phyloP scores from a whole-genome alignment of 2,113 vertebrate species.

The Sceloporus undulatus region DNA sequence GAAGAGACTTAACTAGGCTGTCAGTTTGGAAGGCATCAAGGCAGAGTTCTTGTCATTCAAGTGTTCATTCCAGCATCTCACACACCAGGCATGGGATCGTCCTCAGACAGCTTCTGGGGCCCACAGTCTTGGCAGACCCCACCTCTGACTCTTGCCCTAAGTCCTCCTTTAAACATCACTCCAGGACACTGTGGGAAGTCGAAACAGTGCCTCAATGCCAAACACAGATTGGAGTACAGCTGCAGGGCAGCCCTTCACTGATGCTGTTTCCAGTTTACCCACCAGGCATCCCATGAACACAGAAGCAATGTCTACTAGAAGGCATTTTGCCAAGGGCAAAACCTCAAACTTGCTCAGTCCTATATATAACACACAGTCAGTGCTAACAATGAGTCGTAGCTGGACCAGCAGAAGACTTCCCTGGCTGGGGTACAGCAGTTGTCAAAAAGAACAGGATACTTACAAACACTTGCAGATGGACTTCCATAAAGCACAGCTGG shows the following conservation, averaged over 20 bases:
- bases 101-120: too few species aligned
- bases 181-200: not conserved
- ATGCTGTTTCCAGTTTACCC: not conserved
- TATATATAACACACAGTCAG: not conserved
- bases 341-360: not conserved
- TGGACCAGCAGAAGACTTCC: too few species aligned
- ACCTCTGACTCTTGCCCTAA: too few species aligned
- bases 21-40: too few species aligned
- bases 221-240: not conserved
- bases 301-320: not conserved
- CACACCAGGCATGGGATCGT: too few species aligned
- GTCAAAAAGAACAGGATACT: not conserved
- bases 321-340: not conserved
- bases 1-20: too few species aligned
- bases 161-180: too few species aligned
- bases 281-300: too few species aligned
- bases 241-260: not conserved
- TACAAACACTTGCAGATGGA: conserved; percentile 3
- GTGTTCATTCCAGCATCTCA: too few species aligned
- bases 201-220: not conserved
- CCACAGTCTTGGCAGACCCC: too few species aligned
- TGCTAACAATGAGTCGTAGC: too few species aligned
- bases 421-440: not conserved
- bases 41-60: too few species aligned
- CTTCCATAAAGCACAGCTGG: not conserved